Percentiles rank a stretch among this genome's conserved stretches.
These are phyloP conservation scores for Chironomus tepperi DNA, from an alignment of 1,140 invertebrate genomes.

Conservation along the genomic window DNA sequence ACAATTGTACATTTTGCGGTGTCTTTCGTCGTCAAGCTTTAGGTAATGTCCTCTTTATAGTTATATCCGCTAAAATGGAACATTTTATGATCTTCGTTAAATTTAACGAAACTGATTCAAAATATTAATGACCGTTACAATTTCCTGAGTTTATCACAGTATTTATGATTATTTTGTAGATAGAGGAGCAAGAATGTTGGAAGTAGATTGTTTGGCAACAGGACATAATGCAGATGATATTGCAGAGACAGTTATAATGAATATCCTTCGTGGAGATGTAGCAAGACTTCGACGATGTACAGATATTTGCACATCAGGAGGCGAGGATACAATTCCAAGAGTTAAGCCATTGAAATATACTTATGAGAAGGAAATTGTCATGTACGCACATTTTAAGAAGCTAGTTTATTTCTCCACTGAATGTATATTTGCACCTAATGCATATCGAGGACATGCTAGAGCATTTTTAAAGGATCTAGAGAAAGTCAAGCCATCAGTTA, in stretches of 20 bases:
- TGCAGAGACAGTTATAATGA: slow-evolving; percentile 98
- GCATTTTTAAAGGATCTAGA: slow-evolving; percentile 94
- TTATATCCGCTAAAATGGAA: too few species aligned
- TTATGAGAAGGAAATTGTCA: slow-evolving; percentile 99
- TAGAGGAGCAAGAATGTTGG: slow-evolving; percentile 76
- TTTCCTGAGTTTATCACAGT: too few species aligned
- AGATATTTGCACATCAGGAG: slow-evolving; percentile 73
- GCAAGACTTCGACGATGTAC: slow-evolving; percentile 87
- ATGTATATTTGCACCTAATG: slow-evolving; percentile 97
- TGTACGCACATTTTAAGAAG: slow-evolving; percentile 97
- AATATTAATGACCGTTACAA: too few species aligned
- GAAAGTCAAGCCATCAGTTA: slow-evolving; percentile 82
- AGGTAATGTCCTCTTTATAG: too few species aligned
- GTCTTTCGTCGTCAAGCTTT: slow-evolving; percentile 94
- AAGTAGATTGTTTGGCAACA: slow-evolving; percentile 90
- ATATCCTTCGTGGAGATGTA: slow-evolving; percentile 93
- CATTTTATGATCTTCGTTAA: too few species aligned
- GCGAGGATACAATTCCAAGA: slow-evolving; percentile 79
- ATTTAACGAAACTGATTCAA: too few species aligned
- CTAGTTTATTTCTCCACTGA: slow-evolving; percentile 99
- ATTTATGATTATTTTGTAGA: slow-evolving; percentile 49
- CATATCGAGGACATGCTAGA: slow-evolving; percentile 90
- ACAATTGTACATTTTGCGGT: slow-evolving; percentile 99
- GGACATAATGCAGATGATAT: slow-evolving; percentile 99
- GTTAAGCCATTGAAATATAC: slow-evolving; percentile 98